Evolutionary conservation across 2,797 vertebrate species (phyloP).

Genomic region (Mastacembelus armatus): DNA sequence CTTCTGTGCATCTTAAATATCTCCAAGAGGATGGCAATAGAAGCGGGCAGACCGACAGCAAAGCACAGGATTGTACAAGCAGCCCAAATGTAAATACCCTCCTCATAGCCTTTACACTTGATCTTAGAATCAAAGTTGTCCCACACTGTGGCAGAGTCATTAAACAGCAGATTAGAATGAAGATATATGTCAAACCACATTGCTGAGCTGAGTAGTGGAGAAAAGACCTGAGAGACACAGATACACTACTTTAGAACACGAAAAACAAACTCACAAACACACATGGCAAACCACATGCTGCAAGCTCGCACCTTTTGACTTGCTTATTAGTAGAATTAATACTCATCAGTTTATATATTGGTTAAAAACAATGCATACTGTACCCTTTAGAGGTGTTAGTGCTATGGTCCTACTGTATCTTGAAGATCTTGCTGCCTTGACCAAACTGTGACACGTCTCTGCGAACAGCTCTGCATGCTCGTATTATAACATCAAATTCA

Average conservation of each 20-base stretch:
- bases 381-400: conserved; percentile 22
- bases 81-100: neutral
- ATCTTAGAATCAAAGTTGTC: fast-evolving
- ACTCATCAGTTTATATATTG: neutral
- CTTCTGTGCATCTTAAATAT: conserved; percentile 42
- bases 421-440: neutral
- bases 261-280: neutral
- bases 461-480: neutral
- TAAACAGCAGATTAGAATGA: neutral
- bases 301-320: too few species aligned
- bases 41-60: conserved; percentile 63
- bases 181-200: conserved; percentile 5
- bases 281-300: neutral
- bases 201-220: neutral
- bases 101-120: neutral
- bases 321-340: too few species aligned
- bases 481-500: neutral
- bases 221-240: conserved; percentile 23
- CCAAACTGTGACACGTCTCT: neutral
- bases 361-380: neutral
- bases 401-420: neutral
- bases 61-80: neutral
- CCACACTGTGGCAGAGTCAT: conserved; percentile 4
- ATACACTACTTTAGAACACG: neutral
- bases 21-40: conserved; percentile 56